phyloP scores from a whole-genome alignment of 2,888 invertebrate species.

The Cephus spinipes region DNA sequence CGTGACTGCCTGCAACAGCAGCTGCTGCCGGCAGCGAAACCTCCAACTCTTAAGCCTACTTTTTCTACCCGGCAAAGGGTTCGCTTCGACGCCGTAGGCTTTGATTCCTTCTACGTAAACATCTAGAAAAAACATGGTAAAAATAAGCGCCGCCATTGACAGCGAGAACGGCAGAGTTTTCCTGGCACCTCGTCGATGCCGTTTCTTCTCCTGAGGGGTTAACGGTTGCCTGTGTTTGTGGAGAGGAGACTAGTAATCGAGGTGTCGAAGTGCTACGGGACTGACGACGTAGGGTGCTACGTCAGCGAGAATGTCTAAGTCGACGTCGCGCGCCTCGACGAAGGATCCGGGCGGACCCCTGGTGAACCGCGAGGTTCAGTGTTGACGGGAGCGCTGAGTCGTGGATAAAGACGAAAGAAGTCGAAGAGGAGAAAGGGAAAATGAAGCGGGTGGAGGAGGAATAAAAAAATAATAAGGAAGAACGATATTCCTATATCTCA shows the following conservation, averaged over 20 bases:
- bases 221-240: not conserved
- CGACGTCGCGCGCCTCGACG: not conserved
- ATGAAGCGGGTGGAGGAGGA: not conserved
- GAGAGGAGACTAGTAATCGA: not conserved
- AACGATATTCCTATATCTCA: not conserved
- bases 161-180: not conserved
- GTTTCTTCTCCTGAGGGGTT: not conserved
- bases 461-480: not conserved
- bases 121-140: slow-evolving; percentile 17
- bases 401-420: not conserved
- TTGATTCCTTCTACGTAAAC: slow-evolving; percentile 15
- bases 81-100: not conserved
- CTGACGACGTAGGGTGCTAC: not conserved
- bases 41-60: not conserved
- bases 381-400: not conserved
- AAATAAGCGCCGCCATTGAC: slow-evolving; percentile 7
- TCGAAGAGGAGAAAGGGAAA: slow-evolving; percentile 15
- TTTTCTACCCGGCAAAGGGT: not conserved
- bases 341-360: not conserved
- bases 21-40: not conserved
- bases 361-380: not conserved
- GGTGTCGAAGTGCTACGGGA: not conserved
- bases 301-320: not conserved
- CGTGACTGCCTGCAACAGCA: not conserved
- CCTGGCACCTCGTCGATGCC: not conserved